A percentile compares a stretch with the other conserved stretches of the same genome.
Conservation (phyloP, 1,140 invertebrate genomes). For the Drosophila kurseongensis region DNA sequence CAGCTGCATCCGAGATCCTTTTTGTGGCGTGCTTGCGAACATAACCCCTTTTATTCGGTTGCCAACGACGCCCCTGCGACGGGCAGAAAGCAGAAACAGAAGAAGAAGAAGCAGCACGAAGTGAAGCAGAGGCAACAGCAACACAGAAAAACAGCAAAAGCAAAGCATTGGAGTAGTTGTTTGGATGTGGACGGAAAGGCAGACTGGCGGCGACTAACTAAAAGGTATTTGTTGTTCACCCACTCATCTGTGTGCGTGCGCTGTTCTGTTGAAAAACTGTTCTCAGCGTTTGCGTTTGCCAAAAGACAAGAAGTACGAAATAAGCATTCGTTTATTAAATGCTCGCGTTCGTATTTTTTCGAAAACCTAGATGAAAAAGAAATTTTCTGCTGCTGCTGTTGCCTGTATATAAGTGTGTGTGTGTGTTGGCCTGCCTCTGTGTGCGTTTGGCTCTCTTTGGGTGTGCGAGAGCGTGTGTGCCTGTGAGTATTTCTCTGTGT, state of each 20-base stretch:
- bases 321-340: constrained; percentile 54
- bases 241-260: constrained; percentile 35
- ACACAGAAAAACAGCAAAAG: constrained; percentile 36
- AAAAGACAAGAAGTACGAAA: constrained; percentile 40
- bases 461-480: constrained; percentile 38
- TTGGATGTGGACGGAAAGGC: constrained; percentile 78
- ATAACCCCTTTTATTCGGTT: constrained; percentile 21
- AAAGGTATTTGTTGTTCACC: constrained; percentile 28
- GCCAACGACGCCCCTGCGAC: constrained; percentile 52
- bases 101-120: constrained; percentile 22
- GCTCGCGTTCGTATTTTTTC: constrained; percentile 59
- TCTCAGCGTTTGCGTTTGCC: constrained; percentile 34
- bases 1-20: constrained; percentile 44
- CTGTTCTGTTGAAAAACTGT: constrained; percentile 29
- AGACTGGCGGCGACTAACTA: constrained; percentile 76
- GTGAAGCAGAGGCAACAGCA: constrained; percentile 32
- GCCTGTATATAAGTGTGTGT: constrained; percentile 19
- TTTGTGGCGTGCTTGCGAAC: constrained; percentile 29
- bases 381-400: constrained; percentile 67
- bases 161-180: constrained; percentile 75
- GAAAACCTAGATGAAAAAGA: constrained; percentile 71
- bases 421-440: constrained; percentile 33
- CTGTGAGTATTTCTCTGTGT: constrained; percentile 49
- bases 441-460: constrained; percentile 37
- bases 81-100: constrained; percentile 17